These are phyloP conservation scores for Steatocranus sp. DNA, from an alignment of 2,797 vertebrate genomes.

Conservation along the genomic window DNA sequence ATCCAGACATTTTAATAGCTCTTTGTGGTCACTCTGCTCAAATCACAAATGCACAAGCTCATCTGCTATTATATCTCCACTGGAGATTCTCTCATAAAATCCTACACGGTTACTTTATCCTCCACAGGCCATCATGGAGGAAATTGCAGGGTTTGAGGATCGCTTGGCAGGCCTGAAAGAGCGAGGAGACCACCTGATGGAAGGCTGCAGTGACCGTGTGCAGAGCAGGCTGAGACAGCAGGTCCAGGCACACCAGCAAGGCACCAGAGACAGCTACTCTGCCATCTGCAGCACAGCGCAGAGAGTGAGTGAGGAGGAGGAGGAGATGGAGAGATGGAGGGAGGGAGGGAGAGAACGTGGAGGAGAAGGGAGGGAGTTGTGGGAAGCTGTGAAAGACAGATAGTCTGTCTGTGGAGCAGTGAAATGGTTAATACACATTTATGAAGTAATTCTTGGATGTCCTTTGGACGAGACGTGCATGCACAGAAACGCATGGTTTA, in stretches of 20 bases:
- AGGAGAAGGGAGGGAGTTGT: not conserved
- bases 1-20: not conserved
- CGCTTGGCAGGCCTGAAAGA: conserved; percentile 82
- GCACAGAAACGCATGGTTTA: not conserved
- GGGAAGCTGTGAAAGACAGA: not conserved
- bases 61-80: not conserved
- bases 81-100: conserved; percentile 7
- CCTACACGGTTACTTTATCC: conserved; percentile 16
- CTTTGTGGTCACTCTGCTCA: conserved; percentile 1
- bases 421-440: not conserved
- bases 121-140: conserved; percentile 95
- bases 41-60: not conserved
- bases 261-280: conserved; percentile 93
- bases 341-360: not conserved
- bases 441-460: not conserved
- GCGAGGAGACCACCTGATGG: conserved; percentile 84
- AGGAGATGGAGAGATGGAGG: not conserved
- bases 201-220: conserved; percentile 85
- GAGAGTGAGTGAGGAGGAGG: conserved; percentile 80
- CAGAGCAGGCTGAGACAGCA: conserved; percentile 89
- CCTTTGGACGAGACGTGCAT: not conserved
- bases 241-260: conserved; percentile 89
- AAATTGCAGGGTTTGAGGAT: conserved; percentile 94
- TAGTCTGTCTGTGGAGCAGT: not conserved
- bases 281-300: conserved; percentile 97